Base-by-base conservation (phyloP, 2,113 vertebrate species). In the Herpetotheres cachinnans region DNA sequence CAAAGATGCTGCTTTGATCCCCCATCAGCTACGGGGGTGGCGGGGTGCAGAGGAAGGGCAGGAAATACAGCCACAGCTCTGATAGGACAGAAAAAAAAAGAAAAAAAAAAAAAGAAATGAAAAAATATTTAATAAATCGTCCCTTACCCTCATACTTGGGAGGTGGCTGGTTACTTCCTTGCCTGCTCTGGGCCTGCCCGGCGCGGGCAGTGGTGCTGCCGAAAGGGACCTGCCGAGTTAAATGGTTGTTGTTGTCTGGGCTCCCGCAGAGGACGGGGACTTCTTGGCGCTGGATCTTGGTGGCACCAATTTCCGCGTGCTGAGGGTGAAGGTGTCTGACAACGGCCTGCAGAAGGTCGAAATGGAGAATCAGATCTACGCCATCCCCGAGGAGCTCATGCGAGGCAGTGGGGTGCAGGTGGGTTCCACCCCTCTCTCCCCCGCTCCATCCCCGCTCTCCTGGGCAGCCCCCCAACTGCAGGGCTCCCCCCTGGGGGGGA, bases 321-420 rank as follows among this genome's bases (percentile, higher is more conserved):
- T 99, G 70, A 82, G 99, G 13, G 99, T 99, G 49, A 99, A 97
- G 95, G 99, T 99, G 32, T 99, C 98, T 0, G 98, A 98, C 76
- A 98, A 99, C 0, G 99, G 99, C 6, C 98, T 99, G 94, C 99
- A 98, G 97, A 99, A 98, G 50, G 99, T 99, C 8, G 99, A 99
- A 90, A 99, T 99, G 98, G 98, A 99, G 97, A 99, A 99, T 81
- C 98, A 99, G 97, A 99, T 99, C 96, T 99, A 99, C 4, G 98
- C 97, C 91, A 99, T 99, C 97, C 99, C 99, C 0, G 99, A 99
- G 95, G 98, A 99, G 62, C 95, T 99, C 27, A 99, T 99, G 99
- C 98, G 98, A 13, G 99, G 99, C 95, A 98, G 98, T 0, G 99
- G 99, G 11, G 93, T 97, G 30, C 99, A 99, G 99, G 99, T 99